phyloP scores from a whole-genome alignment of 1,140 invertebrate genomes.

The Papilio machaon region DNA sequence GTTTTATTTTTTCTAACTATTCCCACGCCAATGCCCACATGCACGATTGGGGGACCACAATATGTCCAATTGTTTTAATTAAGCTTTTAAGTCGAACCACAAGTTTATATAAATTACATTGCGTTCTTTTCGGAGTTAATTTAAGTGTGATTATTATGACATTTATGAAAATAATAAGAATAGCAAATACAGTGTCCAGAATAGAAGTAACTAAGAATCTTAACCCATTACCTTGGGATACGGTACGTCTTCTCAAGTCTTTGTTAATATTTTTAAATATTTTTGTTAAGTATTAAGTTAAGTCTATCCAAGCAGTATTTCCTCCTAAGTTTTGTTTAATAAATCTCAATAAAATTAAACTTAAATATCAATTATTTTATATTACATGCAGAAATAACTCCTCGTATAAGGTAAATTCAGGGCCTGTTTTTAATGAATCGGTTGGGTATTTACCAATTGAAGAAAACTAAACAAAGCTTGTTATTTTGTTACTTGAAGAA shows the following conservation, averaged over 20 bases:
- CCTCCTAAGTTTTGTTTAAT: not conserved
- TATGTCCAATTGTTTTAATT: not conserved
- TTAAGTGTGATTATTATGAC: not conserved
- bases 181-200: not conserved
- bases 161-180: too few relatives aligned
- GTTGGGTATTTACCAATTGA: slow-evolving; percentile 9
- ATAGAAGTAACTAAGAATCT: not conserved
- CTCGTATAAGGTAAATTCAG: not conserved
- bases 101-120: not conserved
- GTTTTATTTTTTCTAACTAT: not conserved
- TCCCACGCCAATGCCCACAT: slow-evolving; percentile 12
- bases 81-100: not conserved
- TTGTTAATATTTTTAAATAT: not conserved
- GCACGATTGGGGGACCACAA: not conserved
- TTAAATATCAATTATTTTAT: not conserved
- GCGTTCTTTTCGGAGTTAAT: not conserved
- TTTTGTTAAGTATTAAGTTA: too few relatives aligned
- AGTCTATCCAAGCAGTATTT: too few relatives aligned
- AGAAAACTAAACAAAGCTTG: not conserved
- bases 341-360: not conserved
- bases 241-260: too few relatives aligned
- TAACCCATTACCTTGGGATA: too few relatives aligned
- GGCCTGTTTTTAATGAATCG: not conserved
- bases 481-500: not conserved
- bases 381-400: not conserved